Evolutionary conservation across 2,888 invertebrate genomes (phyloP), one percentile per base, ranked within the genome.

Genomic region (Cephus runcator): DNA sequence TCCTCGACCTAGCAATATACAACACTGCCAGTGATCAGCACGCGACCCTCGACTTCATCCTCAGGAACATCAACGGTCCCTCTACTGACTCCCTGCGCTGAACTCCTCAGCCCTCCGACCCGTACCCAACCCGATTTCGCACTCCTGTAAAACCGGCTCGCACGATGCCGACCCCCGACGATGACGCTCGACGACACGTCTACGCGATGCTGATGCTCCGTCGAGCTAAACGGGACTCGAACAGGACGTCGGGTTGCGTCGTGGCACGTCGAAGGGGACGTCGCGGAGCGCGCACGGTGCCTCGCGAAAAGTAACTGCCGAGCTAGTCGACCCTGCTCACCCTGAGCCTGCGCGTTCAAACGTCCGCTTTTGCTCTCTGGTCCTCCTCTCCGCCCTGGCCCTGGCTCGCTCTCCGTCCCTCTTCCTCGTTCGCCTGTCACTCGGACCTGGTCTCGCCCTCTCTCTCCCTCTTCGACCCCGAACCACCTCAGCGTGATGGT

Each of bases 291-390:
- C 86, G 86, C 87, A 87, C 89, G 85, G 82, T 87, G 89, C 82
- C 85, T 88, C 88, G 89, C 89, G 89, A 88, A 88, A 88, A 87
- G 88, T 89, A 89, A 89, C 89, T 89, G 89, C 82, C 88, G 84
- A 88, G 85, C 83, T 86, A 85, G 79, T 81, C 85, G 85, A 86
- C 87, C 87, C 84, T 84, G 85, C 86, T 87, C 83, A 69, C 81
- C 83, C 82, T 84, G 89, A 88, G 88, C 86, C 88, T 88, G 88
- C 89, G 89, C 89, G 81, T 56, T 56, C 56, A 9, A 23, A 56
- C 56, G 2, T 69, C 73, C 76, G 69, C 75, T 76, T 75, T 76
- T 73, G 68, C 79, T 77, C 35, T 56, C 73, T 56, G 35, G 69
- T 31, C 35, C 34, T 33, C 73, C 69, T 35, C n/a, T 33, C 73